Base-by-base conservation (phyloP, 2,888 invertebrate genomes). In the Tuberolachnus salignus region DNA sequence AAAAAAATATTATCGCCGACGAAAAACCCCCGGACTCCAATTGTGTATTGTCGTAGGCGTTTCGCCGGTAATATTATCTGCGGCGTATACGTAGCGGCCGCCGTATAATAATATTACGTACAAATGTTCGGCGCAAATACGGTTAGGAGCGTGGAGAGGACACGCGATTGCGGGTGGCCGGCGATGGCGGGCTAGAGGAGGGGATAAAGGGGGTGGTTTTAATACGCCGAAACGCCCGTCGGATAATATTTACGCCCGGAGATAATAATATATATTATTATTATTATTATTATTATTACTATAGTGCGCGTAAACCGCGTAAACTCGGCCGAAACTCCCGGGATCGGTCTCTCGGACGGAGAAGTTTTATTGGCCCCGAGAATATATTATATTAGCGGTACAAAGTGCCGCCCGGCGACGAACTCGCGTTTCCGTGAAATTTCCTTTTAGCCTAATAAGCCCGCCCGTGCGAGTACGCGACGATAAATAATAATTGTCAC, bases 371-470 rank as follows among this genome's bases (percentile, higher is more conserved):
- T n/a, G 26, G 26, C n/a, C n/a, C n/a, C 23, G 49, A 49, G 34
- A 34, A 34, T 34, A 34, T 34, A 34, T 34, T 34, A 66, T 49
- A 23, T 10, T 23, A 16, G 49, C n/a, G 66, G 11, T 11, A 26
- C 49, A 49, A n/a, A n/a, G 13, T 26, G 49, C 34, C 34, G 34
- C 34, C 34, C 34, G 34, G 34, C 34, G 34, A n/a, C 49, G 23
- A 16, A 4, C 34, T 23, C 23, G 16, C 2, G 66, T 23, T 49
- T 11, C 13, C 26, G 49, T 2, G 66, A 67, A 67, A 49, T 26
- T 51, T 67, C 66, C n/a, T 67, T 51, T 49, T n/a, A 26, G 66
- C 26, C n/a, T 66, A 49, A 66, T 66, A 26, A 66, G n/a, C 13
- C 49, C 49, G 34, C 34, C 34, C 34, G 34, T 34, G 3, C 21